Evolutionary conservation across 2,888 invertebrate species (phyloP).

Genomic region (Zele albiditarsus): DNA sequence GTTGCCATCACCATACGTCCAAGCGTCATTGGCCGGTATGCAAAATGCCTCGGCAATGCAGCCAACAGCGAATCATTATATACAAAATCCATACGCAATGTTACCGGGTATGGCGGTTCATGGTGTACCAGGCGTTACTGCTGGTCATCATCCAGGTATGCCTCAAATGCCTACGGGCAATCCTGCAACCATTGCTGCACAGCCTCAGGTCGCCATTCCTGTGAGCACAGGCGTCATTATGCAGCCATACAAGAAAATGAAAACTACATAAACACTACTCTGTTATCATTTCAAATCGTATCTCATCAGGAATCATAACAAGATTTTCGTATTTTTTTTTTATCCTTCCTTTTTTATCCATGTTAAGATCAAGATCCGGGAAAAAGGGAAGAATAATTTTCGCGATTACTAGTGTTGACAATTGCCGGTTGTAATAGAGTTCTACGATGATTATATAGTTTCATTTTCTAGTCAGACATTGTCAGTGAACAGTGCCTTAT

Average conservation of each 20-base stretch:
- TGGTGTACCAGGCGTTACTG: slow-evolving; percentile 71
- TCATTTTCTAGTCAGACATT: slow-evolving; percentile 73
- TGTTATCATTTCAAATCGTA: slow-evolving; percentile 29
- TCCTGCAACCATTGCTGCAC: slow-evolving; percentile 70
- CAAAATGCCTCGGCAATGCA: slow-evolving; percentile 58
- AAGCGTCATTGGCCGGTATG: slow-evolving; percentile 61
- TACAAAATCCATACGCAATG: slow-evolving; percentile 68
- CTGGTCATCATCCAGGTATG: slow-evolving; percentile 64
- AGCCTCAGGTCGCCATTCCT: slow-evolving; percentile 73
- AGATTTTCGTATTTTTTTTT: slow-evolving; percentile 1
- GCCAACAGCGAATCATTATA: slow-evolving; percentile 62
- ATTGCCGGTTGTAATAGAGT: slow-evolving; percentile 53
- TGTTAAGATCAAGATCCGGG: neutral
- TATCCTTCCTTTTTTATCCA: neutral
- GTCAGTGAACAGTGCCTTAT: slow-evolving; percentile 73
- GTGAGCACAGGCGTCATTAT: slow-evolving; percentile 74
- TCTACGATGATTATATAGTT: slow-evolving; percentile 66
- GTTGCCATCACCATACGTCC: slow-evolving; percentile 63
- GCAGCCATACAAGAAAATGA: slow-evolving; percentile 93
- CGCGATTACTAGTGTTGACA: neutral
- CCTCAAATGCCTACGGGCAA: slow-evolving; percentile 63
- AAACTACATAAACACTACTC: slow-evolving; percentile 81
- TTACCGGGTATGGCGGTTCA: slow-evolving; percentile 61
- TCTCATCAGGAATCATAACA: neutral
- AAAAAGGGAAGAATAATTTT: slow-evolving; percentile 15